Conservation (phyloP, 1,140 invertebrate genomes). For the Ctenoplectra terminalis region DNA sequence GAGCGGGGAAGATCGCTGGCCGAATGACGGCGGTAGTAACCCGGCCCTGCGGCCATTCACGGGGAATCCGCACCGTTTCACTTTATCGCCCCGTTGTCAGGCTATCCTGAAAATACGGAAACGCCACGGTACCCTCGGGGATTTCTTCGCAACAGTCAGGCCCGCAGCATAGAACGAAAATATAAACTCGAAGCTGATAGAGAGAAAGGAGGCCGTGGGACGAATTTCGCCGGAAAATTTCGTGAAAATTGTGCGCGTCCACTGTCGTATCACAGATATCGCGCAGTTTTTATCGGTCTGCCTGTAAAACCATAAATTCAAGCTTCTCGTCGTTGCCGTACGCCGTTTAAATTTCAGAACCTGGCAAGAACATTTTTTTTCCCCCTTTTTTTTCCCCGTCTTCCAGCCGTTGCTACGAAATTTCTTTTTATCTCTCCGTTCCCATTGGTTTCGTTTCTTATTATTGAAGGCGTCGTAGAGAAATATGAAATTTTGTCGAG, state of each 20-base stretch:
- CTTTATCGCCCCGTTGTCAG: conserved; percentile 64
- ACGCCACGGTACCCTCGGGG: conserved; percentile 44
- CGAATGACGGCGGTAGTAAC: conserved; percentile 50
- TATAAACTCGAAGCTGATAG: conserved; percentile 45
- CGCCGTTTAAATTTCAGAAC: neutral
- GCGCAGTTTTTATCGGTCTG: conserved; percentile 46
- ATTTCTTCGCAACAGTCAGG: conserved; percentile 32
- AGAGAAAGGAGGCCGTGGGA: conserved; percentile 5
- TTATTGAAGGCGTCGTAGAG: neutral
- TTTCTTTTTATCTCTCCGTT: too few relatives aligned
- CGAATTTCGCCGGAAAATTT: conserved; percentile 41
- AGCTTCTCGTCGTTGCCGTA: neutral
- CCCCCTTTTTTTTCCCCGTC: neutral
- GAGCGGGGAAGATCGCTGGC: conserved; percentile 38
- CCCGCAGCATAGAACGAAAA: conserved; percentile 17
- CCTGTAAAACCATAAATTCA: neutral
- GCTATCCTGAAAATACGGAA: conserved; percentile 61
- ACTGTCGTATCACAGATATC: conserved; percentile 20
- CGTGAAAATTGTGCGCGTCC: conserved; percentile 47
- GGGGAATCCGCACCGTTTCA: conserved; percentile 60
- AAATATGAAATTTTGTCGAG: neutral
- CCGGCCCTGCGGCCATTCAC: conserved; percentile 45
- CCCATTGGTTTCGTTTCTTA: too few relatives aligned
- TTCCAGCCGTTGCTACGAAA: neutral
- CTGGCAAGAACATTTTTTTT: neutral